These are phyloP conservation scores for Labia minor DNA, from an alignment of 2,888 invertebrate species.

Conservation along the genomic window DNA sequence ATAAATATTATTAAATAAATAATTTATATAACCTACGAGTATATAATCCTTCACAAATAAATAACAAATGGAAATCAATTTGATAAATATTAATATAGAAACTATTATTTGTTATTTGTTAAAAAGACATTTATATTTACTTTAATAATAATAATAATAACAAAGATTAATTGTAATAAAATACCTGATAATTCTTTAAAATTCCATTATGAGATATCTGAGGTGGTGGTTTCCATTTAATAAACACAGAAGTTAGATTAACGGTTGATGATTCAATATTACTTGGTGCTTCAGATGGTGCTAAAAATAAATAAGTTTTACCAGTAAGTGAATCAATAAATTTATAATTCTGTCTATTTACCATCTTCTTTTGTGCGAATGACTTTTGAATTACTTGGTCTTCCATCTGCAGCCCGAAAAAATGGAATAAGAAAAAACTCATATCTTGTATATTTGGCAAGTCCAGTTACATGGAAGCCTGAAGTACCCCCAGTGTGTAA, in stretches of 20 bases:
- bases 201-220: slow-evolving; percentile 65
- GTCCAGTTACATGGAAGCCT: slow-evolving; percentile 65
- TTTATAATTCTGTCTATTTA: slow-evolving; percentile 38
- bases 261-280: slow-evolving; percentile 72
- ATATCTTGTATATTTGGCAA: slow-evolving; percentile 76
- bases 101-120: too few species aligned
- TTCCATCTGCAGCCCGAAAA: slow-evolving; percentile 77
- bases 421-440: slow-evolving; percentile 89
- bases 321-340: too few species aligned
- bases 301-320: slow-evolving; percentile 43
- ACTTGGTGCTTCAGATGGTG: slow-evolving; percentile 70
- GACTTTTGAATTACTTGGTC: slow-evolving; percentile 73
- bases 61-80: too few species aligned
- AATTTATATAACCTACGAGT: too few species aligned
- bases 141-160: too few species aligned
- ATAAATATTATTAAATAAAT: too few species aligned
- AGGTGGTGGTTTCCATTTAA: slow-evolving; percentile 79
- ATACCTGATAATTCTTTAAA: slow-evolving; percentile 69
- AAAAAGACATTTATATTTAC: too few species aligned
- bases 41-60: too few species aligned
- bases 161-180: too few species aligned
- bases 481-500: slow-evolving; percentile 68
- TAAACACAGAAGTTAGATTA: slow-evolving; percentile 66
- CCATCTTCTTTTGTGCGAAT: slow-evolving; percentile 78
- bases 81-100: too few species aligned